These are phyloP conservation scores for Drosophila willistoni DNA, from an alignment of 1,140 invertebrate species.

Conservation along the genomic window DNA sequence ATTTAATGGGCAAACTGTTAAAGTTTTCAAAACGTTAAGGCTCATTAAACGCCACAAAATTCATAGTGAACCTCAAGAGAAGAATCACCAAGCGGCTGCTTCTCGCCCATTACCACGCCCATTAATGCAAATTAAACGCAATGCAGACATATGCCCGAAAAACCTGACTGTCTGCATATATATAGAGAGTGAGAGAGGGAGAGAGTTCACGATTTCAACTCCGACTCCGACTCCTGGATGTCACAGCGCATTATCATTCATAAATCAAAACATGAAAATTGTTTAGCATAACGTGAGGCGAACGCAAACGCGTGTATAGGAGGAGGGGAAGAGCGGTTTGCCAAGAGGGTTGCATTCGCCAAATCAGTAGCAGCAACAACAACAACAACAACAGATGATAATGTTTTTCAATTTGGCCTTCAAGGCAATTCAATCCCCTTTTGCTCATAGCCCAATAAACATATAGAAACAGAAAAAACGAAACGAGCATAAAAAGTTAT, in stretches of 20 bases:
- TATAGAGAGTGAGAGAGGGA: neutral
- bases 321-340: neutral
- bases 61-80: conserved; percentile 7
- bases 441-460: conserved; percentile 65
- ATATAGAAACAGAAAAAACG: conserved; percentile 40
- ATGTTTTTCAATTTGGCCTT: conserved; percentile 12
- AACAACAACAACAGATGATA: conserved; percentile 33
- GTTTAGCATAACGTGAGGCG: conserved; percentile 37
- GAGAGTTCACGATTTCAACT: conserved; percentile 14
- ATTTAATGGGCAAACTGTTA: conserved; percentile 31
- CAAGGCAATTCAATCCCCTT: neutral
- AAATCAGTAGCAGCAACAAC: neutral
- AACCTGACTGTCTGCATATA: conserved; percentile 20
- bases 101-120: conserved; percentile 71
- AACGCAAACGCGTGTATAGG: neutral
- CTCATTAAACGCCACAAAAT: conserved; percentile 60
- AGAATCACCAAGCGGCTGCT: conserved; percentile 29
- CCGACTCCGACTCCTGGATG: conserved; percentile 43
- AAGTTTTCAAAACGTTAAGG: conserved; percentile 53
- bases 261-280: conserved; percentile 82
- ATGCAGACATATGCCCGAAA: conserved; percentile 77
- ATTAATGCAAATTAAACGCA: conserved; percentile 83
- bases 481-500: conserved; percentile 49
- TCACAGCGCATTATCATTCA: conserved; percentile 82
- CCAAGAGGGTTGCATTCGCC: conserved; percentile 29